phyloP scores from a whole-genome alignment of 1,140 invertebrate genomes.

The Plutomurus gul region DNA sequence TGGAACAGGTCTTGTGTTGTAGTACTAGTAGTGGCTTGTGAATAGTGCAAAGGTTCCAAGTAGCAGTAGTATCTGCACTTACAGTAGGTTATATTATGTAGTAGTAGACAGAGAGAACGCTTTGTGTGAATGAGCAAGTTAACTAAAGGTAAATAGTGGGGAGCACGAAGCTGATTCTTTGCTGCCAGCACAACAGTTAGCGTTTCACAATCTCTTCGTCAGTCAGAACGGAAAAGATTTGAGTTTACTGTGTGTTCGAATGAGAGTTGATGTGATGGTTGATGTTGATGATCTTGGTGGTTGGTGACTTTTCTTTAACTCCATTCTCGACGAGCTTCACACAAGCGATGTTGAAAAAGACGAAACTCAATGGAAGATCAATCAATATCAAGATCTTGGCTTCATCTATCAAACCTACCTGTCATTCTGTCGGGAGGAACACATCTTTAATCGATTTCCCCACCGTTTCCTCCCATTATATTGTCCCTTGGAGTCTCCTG shows the following conservation, averaged over 20 bases:
- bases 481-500: background rate
- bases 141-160: background rate
- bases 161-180: background rate
- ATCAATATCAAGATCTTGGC: slow-evolving; percentile 35
- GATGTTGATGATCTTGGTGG: slow-evolving; percentile 25
- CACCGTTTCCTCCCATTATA: slow-evolving; percentile 34
- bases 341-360: slow-evolving; percentile 12
- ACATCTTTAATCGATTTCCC: slow-evolving; percentile 36
- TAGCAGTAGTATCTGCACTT: too few relatives aligned
- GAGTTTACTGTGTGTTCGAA: background rate
- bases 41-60: too few relatives aligned
- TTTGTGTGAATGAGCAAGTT: too few relatives aligned
- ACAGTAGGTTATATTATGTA: too few relatives aligned
- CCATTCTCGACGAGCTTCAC: background rate
- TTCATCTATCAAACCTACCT: slow-evolving; percentile 40
- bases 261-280: slow-evolving; percentile 20
- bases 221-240: background rate
- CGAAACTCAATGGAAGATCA: slow-evolving; percentile 32
- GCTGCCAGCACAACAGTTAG: background rate
- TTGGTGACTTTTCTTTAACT: slow-evolving; percentile 29
- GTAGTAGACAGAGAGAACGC: too few relatives aligned
- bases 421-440: slow-evolving; percentile 19
- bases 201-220: background rate
- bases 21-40: too few relatives aligned
- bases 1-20: too few relatives aligned